Conservation (phyloP, 1,140 invertebrate species). For the Brachionus calyciflorus region DNA sequence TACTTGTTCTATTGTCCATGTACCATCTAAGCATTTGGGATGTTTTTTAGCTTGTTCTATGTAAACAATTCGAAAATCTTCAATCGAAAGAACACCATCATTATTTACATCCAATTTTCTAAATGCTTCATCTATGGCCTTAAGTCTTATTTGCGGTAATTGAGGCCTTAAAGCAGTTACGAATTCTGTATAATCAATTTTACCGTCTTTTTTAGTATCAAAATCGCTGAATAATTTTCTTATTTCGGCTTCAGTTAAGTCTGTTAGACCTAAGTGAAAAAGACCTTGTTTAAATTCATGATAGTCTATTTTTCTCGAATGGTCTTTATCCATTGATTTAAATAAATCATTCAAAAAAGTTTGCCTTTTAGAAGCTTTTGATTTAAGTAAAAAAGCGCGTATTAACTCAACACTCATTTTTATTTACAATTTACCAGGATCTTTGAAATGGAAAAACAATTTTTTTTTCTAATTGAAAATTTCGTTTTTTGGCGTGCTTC, state of each 20-base stretch:
- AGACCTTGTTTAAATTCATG: slow-evolving; percentile 42
- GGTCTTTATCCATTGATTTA: slow-evolving; percentile 45
- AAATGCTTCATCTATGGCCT: slow-evolving; percentile 38
- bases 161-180: slow-evolving; percentile 7
- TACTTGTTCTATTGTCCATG: slow-evolving; percentile 44
- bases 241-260: slow-evolving; percentile 40
- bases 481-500: no score
- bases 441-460: no score
- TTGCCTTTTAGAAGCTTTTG: slow-evolving; percentile 32
- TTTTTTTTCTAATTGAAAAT: slow-evolving; percentile 12
- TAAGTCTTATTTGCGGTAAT: neutral
- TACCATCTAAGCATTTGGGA: slow-evolving; percentile 33
- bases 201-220: slow-evolving; percentile 44
- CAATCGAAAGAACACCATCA: slow-evolving; percentile 41
- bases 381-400: slow-evolving; percentile 42
- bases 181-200: slow-evolving; percentile 44
- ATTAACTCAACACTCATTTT: slow-evolving; percentile 46
- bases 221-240: slow-evolving; percentile 42
- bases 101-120: slow-evolving; percentile 36
- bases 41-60: slow-evolving; percentile 38
- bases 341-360: slow-evolving; percentile 37
- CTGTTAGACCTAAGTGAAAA: neutral
- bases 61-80: slow-evolving; percentile 44
- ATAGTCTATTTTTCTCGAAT: slow-evolving; percentile 35
- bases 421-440: no score